These are phyloP conservation scores for Orchesella flavescens DNA, from an alignment of 2,888 invertebrate species.

Conservation along the genomic window DNA sequence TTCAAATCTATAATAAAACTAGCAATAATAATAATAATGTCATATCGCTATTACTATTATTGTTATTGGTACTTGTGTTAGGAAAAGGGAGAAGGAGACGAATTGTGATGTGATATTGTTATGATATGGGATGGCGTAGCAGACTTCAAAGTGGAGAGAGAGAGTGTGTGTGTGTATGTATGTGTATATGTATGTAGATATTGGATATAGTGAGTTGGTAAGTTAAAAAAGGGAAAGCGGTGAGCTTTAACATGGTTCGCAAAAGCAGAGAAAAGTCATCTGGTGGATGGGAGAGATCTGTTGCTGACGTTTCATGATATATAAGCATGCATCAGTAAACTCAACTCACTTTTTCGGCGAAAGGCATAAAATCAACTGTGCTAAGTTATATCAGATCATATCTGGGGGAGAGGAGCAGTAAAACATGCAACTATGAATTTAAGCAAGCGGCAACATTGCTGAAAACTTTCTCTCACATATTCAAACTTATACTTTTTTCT, in stretches of 20 bases:
- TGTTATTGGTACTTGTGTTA: neutral
- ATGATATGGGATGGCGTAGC: conserved; percentile 18
- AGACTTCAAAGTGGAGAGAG: neutral
- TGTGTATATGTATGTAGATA: no score
- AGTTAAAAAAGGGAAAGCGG: conserved; percentile 2
- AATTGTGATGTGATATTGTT: neutral
- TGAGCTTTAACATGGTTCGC: neutral
- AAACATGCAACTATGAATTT: neutral
- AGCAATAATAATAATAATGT: conserved; percentile 25
- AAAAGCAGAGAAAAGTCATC: conserved; percentile 43
- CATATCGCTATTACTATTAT: conserved; percentile 12
- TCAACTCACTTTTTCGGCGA: conserved; percentile 13
- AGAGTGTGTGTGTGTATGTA: no score
- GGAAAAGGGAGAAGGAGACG: conserved; percentile 3
- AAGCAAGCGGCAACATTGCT: conserved; percentile 18
- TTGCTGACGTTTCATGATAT: conserved; percentile 61
- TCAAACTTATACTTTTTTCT: neutral
- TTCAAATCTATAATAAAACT: conserved; percentile 18
- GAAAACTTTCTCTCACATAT: conserved; percentile 3
- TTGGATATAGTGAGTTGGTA: no score
- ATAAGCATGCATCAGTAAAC: conserved; percentile 57
- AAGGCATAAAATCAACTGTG: neutral
- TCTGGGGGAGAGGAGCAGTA: neutral
- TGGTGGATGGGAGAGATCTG: conserved; percentile 50
- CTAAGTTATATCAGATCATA: no score